Base-by-base conservation (phyloP, 2,113 vertebrate species). In the Tauraco erythrolophus region DNA sequence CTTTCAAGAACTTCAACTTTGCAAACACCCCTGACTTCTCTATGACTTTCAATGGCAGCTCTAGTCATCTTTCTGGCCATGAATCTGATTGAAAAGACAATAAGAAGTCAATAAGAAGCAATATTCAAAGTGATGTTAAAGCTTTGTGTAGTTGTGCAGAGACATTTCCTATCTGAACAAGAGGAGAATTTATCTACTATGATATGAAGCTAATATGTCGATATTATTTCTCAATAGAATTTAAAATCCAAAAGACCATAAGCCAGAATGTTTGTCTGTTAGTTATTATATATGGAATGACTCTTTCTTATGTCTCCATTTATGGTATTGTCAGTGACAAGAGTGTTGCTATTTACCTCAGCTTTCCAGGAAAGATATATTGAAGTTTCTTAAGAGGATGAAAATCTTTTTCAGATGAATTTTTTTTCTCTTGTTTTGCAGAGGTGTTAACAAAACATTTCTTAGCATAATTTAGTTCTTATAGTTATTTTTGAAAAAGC, bases 401-500 rank as follows among this genome's bases (percentile, higher is more conserved):
- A 91, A 94, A 95, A 84, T 48, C 23, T 89, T 71, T 89, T 92
- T 66, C 69, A 82, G 33, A 57, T 79, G 64, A 91, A 74, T 91
- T 77, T 84, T 50, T 84, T 57, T 16, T 84, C 89, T 87, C 17
- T 35, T 33, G 4, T 80, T 92, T 58, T 82, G 72, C n/a, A 86
- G 76, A 79, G 69, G 27, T 79, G 37, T 57, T 94, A 97, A 84
- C 14, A 94, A 88, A 92, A 31, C 45, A 60, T 86, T 93, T 93
- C 35, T 77, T 39, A 81, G 39, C 33, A 43, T 92, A 92, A 96
- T 87, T 92, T 84, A 1, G 21, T 84, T 57, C 30, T 56, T 84
- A 86, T 60, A 65, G 86, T 93, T 72, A 27, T 57, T 19, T 70
- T 75, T 92, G 72, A 84, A 64, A 84, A 84, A 89, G 53, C 61